Percentiles rank a stretch among this genome's conserved stretches.
These are phyloP conservation scores for Pherbina coryleti DNA, from an alignment of 2,888 invertebrate species.

Conservation along the genomic window DNA sequence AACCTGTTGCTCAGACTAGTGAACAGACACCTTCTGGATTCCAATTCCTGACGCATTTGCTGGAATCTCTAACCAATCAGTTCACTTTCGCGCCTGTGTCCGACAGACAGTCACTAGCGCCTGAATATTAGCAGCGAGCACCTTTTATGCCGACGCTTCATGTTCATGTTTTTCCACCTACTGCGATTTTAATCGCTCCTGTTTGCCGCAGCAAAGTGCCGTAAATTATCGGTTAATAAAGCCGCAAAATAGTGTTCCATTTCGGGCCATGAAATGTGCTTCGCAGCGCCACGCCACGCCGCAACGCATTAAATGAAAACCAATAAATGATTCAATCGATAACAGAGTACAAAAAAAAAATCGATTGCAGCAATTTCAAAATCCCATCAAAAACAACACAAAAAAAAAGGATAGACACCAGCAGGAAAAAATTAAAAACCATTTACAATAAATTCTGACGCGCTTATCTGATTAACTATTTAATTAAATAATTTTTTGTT, in stretches of 20 bases:
- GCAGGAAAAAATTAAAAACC: not conserved
- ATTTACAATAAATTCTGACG: not conserved
- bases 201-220: conserved; percentile 36
- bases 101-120: not conserved
- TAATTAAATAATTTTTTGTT: too few species aligned
- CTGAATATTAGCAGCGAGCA: not conserved
- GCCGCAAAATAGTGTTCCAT: conserved; percentile 34
- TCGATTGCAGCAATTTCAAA: conserved; percentile 19
- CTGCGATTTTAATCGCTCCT: conserved; percentile 43
- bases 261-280: conserved; percentile 3
- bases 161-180: conserved; percentile 13
- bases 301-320: conserved; percentile 39
- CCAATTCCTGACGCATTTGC: not conserved
- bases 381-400: not conserved
- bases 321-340: conserved; percentile 42
- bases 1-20: conserved; percentile 7
- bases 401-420: not conserved
- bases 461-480: too few species aligned
- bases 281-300: not conserved
- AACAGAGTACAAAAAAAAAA: conserved; percentile 22
- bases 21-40: not conserved
- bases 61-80: not conserved
- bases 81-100: not conserved
- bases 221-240: conserved; percentile 48
- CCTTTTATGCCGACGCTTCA: not conserved